Evolutionary conservation across 2,888 invertebrate genomes (phyloP).

Genomic region (Tenthredo amoena): DNA sequence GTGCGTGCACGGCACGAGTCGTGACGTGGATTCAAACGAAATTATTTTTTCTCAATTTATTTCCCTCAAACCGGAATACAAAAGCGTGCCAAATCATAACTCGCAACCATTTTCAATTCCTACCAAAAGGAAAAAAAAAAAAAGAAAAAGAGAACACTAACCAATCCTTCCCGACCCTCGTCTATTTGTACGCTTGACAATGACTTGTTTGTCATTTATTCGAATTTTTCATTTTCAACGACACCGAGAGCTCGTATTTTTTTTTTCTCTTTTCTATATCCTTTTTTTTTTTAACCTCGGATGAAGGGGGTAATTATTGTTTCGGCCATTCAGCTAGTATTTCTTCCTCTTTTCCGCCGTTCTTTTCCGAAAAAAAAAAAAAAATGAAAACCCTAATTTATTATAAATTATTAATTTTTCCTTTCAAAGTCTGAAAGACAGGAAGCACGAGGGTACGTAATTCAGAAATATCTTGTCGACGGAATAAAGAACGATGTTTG

Average conservation of each 20-base stretch:
- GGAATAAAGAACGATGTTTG: not conserved
- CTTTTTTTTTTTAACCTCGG: not conserved
- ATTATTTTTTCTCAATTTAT: slow-evolving; percentile 34
- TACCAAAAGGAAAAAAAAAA: not conserved
- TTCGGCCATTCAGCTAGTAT: not conserved
- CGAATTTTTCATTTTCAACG: not conserved
- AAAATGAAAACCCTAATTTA: too few relatives aligned
- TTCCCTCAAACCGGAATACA: slow-evolving; percentile 11
- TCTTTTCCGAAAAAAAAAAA: not conserved
- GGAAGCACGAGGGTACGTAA: not conserved
- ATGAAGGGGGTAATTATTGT: not conserved
- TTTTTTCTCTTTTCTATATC: not conserved
- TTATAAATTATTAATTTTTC: not conserved
- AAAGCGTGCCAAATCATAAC: slow-evolving; percentile 48
- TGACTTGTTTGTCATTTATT: slow-evolving; percentile 43
- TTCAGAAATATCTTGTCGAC: not conserved
- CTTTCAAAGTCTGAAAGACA: too few relatives aligned
- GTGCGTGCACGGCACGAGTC: slow-evolving; percentile 39
- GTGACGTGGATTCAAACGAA: slow-evolving; percentile 42
- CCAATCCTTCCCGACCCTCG: not conserved
- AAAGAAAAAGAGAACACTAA: not conserved
- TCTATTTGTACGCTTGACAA: not conserved
- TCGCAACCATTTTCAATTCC: slow-evolving; percentile 19
- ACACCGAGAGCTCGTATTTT: not conserved
- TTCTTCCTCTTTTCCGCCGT: not conserved